phyloP scores from a whole-genome alignment of 2,797 vertebrate species.

The Knipowitschia caucasica region DNA sequence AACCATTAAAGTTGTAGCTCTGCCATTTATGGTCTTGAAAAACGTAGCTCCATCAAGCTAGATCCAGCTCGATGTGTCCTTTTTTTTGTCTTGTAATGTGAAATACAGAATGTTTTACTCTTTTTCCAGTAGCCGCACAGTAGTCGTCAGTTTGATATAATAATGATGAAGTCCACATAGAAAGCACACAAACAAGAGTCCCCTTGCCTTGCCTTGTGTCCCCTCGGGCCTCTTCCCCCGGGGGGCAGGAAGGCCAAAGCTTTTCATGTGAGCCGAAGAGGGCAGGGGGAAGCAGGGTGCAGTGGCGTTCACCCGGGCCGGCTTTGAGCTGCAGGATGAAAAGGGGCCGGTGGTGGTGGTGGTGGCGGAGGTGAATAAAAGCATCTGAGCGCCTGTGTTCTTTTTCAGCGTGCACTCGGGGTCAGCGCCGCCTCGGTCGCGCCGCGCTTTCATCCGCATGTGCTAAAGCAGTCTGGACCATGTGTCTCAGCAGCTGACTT shows the following conservation, averaged over 20 bases:
- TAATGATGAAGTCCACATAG: constrained; percentile 44
- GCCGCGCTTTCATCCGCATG: constrained; percentile 74
- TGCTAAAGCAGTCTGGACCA: constrained; percentile 64
- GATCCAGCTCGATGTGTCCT: too few relatives aligned
- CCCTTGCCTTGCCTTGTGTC: constrained; percentile 40
- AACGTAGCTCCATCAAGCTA: too few relatives aligned
- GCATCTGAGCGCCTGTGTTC: constrained; percentile 42
- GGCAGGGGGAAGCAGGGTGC: constrained; percentile 80
- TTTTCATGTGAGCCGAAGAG: constrained; percentile 80
- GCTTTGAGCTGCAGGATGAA: constrained; percentile 84
- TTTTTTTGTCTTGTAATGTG: too few relatives aligned
- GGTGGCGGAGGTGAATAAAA: constrained; percentile 83
- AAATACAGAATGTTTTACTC: too few relatives aligned
- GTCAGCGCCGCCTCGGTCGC: constrained; percentile 63
- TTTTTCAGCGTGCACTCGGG: constrained; percentile 47
- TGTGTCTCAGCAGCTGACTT: constrained; percentile 52
- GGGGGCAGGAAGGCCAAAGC: constrained; percentile 81
- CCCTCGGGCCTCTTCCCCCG: constrained; percentile 68
- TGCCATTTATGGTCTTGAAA: too few relatives aligned
- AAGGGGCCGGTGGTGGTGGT: constrained; percentile 78
- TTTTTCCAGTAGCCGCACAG: too few relatives aligned
- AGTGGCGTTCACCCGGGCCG: constrained; percentile 55
- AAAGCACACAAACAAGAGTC: constrained; percentile 30
- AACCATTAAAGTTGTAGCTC: too few relatives aligned
- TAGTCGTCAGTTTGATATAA: too few relatives aligned